Percentiles rank a stretch among this genome's conserved stretches.
phyloP scores from a whole-genome alignment of 2,113 vertebrate species.

The Elachura formosa region DNA sequence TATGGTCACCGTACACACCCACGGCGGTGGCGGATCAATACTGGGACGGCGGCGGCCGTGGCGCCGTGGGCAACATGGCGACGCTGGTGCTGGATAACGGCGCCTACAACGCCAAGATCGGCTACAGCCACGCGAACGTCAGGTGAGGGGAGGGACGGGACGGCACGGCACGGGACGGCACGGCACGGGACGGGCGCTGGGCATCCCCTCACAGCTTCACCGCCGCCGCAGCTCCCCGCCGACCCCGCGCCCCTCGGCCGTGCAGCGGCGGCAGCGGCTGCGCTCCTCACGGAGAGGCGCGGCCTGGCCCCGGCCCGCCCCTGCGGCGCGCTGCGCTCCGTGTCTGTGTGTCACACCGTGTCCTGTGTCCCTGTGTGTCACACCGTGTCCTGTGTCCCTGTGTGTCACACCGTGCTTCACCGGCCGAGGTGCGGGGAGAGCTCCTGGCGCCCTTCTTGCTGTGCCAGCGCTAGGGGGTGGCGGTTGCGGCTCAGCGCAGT shows the following conservation, averaged over 20 bases:
- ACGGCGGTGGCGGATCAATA: conserved; percentile 30
- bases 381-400: too few relatives aligned
- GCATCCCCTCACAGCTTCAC: neutral
- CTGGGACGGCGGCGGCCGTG: conserved; percentile 15
- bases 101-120: conserved; percentile 91
- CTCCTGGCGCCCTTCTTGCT: neutral
- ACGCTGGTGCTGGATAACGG: conserved; percentile 94
- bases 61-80: conserved; percentile 75
- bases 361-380: too few relatives aligned
- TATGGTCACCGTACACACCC: conserved; percentile 25
- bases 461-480: neutral
- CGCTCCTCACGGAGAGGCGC: neutral
- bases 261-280: neutral
- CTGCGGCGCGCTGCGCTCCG: neutral
- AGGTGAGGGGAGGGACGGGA: conserved; percentile 68
- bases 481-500: neutral
- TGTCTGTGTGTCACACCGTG: neutral
- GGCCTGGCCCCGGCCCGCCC: neutral
- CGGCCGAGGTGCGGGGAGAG: rapidly evolving
- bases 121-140: conserved; percentile 86
- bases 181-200: neutral
- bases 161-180: rapidly evolving
- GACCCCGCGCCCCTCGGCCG: too few relatives aligned
- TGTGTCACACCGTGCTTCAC: neutral
- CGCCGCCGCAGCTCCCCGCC: neutral